Percentiles rank a stretch among this genome's conserved stretches.
phyloP scores from a whole-genome alignment of 30 jellyfish, hydroid and myxozoan species.

The Euphysa ruthae region DNA sequence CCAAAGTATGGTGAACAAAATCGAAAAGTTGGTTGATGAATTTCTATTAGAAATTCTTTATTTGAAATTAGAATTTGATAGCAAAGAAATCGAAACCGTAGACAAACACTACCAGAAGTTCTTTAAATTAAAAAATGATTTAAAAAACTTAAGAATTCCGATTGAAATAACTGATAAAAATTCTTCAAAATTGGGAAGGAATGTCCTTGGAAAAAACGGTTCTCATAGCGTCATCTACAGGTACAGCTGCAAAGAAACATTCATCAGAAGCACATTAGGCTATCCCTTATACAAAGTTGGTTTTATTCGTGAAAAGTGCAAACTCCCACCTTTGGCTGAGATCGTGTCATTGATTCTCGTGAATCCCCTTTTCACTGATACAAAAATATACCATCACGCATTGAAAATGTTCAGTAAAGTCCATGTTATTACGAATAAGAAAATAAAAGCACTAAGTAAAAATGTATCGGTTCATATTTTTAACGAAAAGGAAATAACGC shows the following conservation, averaged over 20 bases:
- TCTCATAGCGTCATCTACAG: too few species aligned
- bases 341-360: constrained; percentile 40
- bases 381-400: neutral
- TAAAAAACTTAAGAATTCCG: neutral
- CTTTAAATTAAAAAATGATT: neutral
- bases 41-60: neutral
- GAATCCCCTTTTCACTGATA: constrained; percentile 2
- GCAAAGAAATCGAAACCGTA: neutral
- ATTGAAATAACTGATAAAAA: too few species aligned
- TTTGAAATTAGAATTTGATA: neutral
- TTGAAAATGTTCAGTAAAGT: neutral
- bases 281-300: constrained; percentile 47
- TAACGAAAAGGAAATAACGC: neutral
- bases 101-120: neutral
- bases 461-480: neutral
- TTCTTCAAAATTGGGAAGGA: too few species aligned
- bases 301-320: constrained; percentile 43
- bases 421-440: neutral
- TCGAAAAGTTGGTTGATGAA: neutral
- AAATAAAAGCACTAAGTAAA: neutral
- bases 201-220: too few species aligned
- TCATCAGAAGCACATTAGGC: constrained; percentile 36
- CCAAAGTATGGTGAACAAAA: neutral
- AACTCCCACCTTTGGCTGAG: constrained; percentile 14
- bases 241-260: constrained; percentile 42